Base-by-base conservation (phyloP, 2,113 vertebrate genomes). In the Saccopteryx bilineata region DNA sequence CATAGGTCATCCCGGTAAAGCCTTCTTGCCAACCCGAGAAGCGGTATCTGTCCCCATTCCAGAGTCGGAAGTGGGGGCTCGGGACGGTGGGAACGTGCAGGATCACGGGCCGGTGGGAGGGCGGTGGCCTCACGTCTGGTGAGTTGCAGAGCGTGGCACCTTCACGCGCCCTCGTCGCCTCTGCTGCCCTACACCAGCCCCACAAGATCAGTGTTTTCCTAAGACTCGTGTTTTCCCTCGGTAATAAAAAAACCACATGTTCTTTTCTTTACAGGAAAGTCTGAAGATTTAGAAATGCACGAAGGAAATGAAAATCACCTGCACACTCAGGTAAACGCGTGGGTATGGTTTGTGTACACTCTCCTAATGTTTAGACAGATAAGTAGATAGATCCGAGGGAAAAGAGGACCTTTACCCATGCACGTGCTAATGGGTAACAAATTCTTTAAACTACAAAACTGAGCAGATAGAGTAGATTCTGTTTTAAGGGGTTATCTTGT, bases 291-390 rank as follows among this genome's bases (percentile, higher is more conserved):
- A 87, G 88, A 90, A 91, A 68, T 0, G 60, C 50, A 50, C 46
- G 50, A 56, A 88, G 93, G 48, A 96, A 96, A 96, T 94, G 63
- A 94, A 92, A 93, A 72, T 95, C 96, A 93, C 93, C 92, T 92
- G 96, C 6, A 52, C 90, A 69, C 82, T 58, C 93, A 65, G 88
- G 63, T 66, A 92, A 88, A 72, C 74, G 39, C 80, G 1, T 0
- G 14, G 76, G 65, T 50, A 0, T 58, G 52, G 89, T 92, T 48
- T 88, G 61, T 82, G 82, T 54, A 54, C 0, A 0, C 31, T 78
- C 74, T 81, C 79, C 26, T 3, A 1, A 14, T 65, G 79, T 81
- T 92, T 81, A 90, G 74, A 78, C 66, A 90, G 87, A 82, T 31
- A 52, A 75, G 80, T 61, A 54, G 79, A 26, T 13, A 69, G 63